Percentiles rank a stretch among this genome's conserved stretches.
These are phyloP conservation scores for Drosophila emarginata DNA, from an alignment of 2,888 invertebrate species.

Conservation along the genomic window DNA sequence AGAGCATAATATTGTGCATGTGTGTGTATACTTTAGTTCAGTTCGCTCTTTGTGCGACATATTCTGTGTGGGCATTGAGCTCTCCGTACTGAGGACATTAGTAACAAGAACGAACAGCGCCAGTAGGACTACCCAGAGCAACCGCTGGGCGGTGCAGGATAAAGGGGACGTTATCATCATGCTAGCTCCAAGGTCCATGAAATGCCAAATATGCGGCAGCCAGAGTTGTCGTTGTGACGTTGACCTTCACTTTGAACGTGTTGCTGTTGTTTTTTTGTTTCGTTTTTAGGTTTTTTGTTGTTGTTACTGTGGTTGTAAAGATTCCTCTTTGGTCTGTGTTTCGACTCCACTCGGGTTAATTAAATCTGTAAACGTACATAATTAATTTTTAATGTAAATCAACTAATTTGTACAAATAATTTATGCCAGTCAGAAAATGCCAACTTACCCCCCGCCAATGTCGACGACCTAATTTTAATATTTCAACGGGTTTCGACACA, in stretches of 20 bases:
- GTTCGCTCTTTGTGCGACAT: slow-evolving; percentile 87
- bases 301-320: slow-evolving; percentile 39
- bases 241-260: slow-evolving; percentile 80
- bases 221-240: slow-evolving; percentile 60
- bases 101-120: slow-evolving; percentile 51
- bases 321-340: slow-evolving; percentile 48
- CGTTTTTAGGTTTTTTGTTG: slow-evolving; percentile 19
- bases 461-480: slow-evolving; percentile 39
- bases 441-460: slow-evolving; percentile 14
- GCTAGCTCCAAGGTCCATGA: slow-evolving; percentile 30
- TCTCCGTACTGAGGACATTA: slow-evolving; percentile 65
- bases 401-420: slow-evolving; percentile 16
- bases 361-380: slow-evolving; percentile 35
- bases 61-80: slow-evolving; percentile 81
- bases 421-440: slow-evolving; percentile 10
- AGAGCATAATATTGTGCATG: not conserved
- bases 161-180: slow-evolving; percentile 10
- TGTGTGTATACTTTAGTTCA: slow-evolving; percentile 85
- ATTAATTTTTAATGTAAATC: slow-evolving; percentile 14
- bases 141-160: slow-evolving; percentile 25
- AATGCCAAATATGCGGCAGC: slow-evolving; percentile 53
- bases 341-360: slow-evolving; percentile 43
- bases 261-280: slow-evolving; percentile 41
- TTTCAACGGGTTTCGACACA: slow-evolving; percentile 43
- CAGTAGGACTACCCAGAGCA: slow-evolving; percentile 43